Percentiles rank a stretch among this genome's conserved stretches.
Conservation (phyloP, 2,888 invertebrate genomes). For the Aspidiotus rigidus region DNA sequence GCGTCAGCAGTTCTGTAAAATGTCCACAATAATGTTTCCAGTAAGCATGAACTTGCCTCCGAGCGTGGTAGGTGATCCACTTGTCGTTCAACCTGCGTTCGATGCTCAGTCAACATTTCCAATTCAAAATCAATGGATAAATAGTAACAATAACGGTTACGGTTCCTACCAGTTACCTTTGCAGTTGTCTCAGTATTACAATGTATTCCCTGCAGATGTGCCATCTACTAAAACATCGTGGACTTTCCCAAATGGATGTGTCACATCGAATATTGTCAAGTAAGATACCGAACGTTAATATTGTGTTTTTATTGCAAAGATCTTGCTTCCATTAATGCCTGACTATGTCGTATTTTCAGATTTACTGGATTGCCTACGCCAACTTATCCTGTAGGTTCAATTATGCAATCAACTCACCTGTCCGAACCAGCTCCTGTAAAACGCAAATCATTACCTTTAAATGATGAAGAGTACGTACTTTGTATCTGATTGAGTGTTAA, state of each 20-base stretch:
- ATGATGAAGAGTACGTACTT: slow-evolving; percentile 10
- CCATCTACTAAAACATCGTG: slow-evolving; percentile 26
- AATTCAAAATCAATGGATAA: slow-evolving; percentile 12
- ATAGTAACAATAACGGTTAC: slow-evolving; percentile 9
- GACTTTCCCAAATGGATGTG: slow-evolving; percentile 29
- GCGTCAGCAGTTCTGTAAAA: no score
- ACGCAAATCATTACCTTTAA: slow-evolving; percentile 20
- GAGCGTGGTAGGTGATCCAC: slow-evolving; percentile 12
- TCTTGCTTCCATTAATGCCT: neutral
- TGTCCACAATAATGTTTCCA: neutral
- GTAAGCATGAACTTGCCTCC: slow-evolving; percentile 22
- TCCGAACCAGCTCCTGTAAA: slow-evolving; percentile 14
- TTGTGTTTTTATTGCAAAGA: neutral
- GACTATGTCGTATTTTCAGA: neutral
- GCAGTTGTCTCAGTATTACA: slow-evolving; percentile 28
- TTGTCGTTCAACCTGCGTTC: slow-evolving; percentile 17
- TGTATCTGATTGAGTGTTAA: no score
- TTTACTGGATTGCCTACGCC: slow-evolving; percentile 23
- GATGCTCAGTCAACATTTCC: slow-evolving; percentile 1
- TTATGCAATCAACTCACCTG: neutral
- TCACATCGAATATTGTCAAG: slow-evolving; percentile 28
- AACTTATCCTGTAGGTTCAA: slow-evolving; percentile 12
- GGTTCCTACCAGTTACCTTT: slow-evolving; percentile 26
- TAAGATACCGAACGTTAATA: neutral
- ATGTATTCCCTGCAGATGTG: slow-evolving; percentile 22